These are phyloP conservation scores for Raja brachyura DNA, from an alignment of 2,113 vertebrate species.

Conservation along the genomic window DNA sequence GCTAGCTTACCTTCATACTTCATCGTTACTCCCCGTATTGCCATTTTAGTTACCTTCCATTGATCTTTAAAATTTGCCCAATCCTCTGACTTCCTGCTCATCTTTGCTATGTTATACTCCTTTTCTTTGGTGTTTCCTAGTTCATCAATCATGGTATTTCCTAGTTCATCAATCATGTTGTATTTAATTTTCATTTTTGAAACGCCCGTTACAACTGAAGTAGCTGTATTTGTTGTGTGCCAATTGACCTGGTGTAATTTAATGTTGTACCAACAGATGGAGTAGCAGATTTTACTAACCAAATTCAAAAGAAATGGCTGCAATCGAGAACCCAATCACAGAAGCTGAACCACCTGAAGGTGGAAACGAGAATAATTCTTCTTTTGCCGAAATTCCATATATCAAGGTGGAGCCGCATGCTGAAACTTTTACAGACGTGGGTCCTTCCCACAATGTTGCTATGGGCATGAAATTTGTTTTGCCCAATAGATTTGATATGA, in stretches of 20 bases:
- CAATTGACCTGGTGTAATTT: not conserved
- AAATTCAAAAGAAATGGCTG: slow-evolving; percentile 47
- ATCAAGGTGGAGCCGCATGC: slow-evolving; percentile 82
- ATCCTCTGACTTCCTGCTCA: no score
- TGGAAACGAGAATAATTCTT: slow-evolving; percentile 71
- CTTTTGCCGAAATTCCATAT: slow-evolving; percentile 67
- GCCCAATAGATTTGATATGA: slow-evolving; percentile 97
- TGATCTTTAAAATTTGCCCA: no score
- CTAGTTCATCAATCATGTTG: no score
- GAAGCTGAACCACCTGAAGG: slow-evolving; percentile 65
- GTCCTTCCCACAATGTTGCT: slow-evolving; percentile 68
- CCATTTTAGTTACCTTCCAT: no score
- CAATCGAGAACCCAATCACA: slow-evolving; percentile 55
- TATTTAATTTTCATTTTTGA: no score
- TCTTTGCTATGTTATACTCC: no score
- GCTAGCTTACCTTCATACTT: no score
- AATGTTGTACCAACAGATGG: slow-evolving; percentile 27
- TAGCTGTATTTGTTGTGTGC: not conserved
- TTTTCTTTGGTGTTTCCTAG: no score
- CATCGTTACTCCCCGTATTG: no score
- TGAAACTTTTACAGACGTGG: slow-evolving; percentile 59
- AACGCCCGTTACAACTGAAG: no score
- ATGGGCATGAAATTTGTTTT: slow-evolving; percentile 97
- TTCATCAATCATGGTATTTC: no score
- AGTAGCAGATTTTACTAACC: slow-evolving; percentile 1